Percentiles rank a stretch among this genome's conserved stretches.
Evolutionary conservation across 2,797 vertebrate species (phyloP).

Genomic region (Macropus fuliginosus): DNA sequence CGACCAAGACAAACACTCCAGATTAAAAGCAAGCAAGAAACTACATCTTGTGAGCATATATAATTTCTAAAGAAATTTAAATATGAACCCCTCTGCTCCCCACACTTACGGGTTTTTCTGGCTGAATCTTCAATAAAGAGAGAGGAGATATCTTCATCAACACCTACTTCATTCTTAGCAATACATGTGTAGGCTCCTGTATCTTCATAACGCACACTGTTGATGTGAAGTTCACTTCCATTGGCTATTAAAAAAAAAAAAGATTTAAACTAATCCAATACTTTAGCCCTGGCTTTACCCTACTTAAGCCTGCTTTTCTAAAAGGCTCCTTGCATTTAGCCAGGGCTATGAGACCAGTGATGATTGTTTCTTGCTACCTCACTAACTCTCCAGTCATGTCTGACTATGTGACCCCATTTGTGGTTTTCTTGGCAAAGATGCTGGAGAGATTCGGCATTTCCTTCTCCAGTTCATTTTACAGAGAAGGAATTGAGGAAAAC

Average conservation of each 20-base stretch:
- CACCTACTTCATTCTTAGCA: constrained; percentile 97
- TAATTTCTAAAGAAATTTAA: not conserved
- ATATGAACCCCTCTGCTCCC: not conserved
- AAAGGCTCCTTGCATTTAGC: not conserved
- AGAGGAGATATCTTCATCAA: constrained; percentile 98
- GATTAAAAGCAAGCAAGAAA: not conserved
- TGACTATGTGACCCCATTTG: not conserved
- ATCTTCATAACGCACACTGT: constrained; percentile 96
- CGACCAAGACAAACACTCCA: not conserved
- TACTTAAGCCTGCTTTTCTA: not conserved
- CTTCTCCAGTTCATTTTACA: not conserved
- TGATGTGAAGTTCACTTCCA: constrained; percentile 93
- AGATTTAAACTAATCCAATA: constrained; percentile 9
- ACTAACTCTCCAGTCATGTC: not conserved
- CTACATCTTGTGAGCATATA: not conserved
- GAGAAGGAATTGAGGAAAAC: not conserved
- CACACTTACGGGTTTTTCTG: constrained; percentile 93
- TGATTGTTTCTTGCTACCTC: not conserved
- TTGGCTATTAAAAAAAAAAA: constrained; percentile 88
- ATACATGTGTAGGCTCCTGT: constrained; percentile 98
- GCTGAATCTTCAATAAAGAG: constrained; percentile 97
- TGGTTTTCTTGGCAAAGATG: not conserved
- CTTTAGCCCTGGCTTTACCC: not conserved
- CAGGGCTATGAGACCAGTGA: not conserved
- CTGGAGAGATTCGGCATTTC: not conserved